Percentiles rank a stretch among this genome's conserved stretches.
phyloP scores from a whole-genome alignment of 2,797 vertebrate species.

The Fratercula arctica region DNA sequence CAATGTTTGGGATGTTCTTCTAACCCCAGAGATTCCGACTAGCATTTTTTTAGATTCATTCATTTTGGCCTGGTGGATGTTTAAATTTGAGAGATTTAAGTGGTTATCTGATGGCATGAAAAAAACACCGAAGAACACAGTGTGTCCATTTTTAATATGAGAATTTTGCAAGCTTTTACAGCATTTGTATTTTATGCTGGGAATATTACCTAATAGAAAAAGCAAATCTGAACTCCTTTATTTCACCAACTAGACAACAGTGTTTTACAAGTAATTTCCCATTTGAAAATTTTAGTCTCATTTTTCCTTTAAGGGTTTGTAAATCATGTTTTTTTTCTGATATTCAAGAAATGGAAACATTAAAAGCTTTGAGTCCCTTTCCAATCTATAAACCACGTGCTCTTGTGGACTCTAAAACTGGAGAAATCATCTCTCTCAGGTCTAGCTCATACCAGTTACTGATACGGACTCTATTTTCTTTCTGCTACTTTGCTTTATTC shows the following conservation, averaged over 20 bases:
- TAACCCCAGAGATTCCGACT: neutral
- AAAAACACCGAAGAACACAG: fast-evolving
- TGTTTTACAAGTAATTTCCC: neutral
- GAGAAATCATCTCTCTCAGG: neutral
- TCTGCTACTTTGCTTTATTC: neutral
- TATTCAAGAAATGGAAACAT: neutral
- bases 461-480: neutral
- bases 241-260: neutral
- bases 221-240: neutral
- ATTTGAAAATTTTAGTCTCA: neutral
- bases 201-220: neutral
- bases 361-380: neutral
- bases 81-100: neutral
- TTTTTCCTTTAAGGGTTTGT: neutral
- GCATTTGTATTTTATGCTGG: neutral
- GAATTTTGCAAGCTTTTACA: neutral
- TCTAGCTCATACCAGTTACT: neutral
- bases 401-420: neutral
- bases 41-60: neutral
- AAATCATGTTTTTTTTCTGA: neutral
- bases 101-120: neutral
- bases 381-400: neutral
- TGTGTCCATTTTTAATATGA: neutral
- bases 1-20: constrained; percentile 16
- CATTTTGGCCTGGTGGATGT: neutral